Evolutionary conservation across 1,140 invertebrate species (phyloP), one percentile per base, ranked within the genome.

Genomic region (Brachionus calyciflorus): DNA sequence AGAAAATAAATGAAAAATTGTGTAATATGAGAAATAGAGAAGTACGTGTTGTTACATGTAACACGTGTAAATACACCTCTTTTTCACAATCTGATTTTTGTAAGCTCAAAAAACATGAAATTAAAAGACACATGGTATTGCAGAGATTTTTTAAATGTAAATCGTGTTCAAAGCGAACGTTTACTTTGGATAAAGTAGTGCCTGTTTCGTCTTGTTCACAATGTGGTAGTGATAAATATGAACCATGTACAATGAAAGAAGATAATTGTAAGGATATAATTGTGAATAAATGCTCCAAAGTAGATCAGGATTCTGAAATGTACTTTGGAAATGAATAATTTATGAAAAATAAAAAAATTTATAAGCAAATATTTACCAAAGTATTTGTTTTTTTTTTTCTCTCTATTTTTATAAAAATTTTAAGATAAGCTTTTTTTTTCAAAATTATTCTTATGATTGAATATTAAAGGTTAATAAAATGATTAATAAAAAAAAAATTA

Each of bases 131-230:
- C 28, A 41, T 48, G 49, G 73, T 76, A 9, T 33, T 37, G 21
- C 73, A 76, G 9, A 41, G 51, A 44, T 76, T 76, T 60, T 76
- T 76, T 40, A 55, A 76, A 76, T 76, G 73, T 19, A 57, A 55
- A 12, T 44, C 41, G 26, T 76, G 73, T 60, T 26, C 26, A 4
- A 76, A 76, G 19, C 14, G 55, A 55, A 57, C 49, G n/a, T 76
- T n/a, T 48, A 76, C 73, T 26, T 48, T 55, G 30, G 51, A 73
- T 21, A 73, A 73, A 55, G 48, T 73, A 19, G 30, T 49, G 7
- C 69, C 69, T 1, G 51, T 55, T 40, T 17, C 46, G 24, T 40
- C 69, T 7, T 73, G 69, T 51, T 65, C 33, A 3, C 69, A 73
- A 12, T 73, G 69, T 41, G 69, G 69, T 40, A 28, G 37, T 48